Percentiles rank a stretch among this genome's conserved stretches.
These are phyloP conservation scores for Galerucella pusilla DNA, from an alignment of 2,888 invertebrate species.

Conservation along the genomic window DNA sequence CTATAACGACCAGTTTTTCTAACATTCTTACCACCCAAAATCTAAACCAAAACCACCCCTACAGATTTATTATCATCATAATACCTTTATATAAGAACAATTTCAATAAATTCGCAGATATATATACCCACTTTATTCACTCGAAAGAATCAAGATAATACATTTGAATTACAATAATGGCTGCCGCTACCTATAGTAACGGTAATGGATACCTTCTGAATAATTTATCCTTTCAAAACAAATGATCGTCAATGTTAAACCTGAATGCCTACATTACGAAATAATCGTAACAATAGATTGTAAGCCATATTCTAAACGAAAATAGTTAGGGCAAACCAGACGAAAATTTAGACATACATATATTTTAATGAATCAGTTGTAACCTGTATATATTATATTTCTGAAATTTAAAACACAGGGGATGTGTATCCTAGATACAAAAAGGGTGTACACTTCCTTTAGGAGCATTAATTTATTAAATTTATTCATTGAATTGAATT, in stretches of 20 bases:
- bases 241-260: constrained; percentile 32
- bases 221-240: constrained; percentile 39
- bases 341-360: neutral
- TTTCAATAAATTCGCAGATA: constrained; percentile 6
- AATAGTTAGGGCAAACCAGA: constrained; percentile 11
- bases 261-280: constrained; percentile 10
- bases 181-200: constrained; percentile 10
- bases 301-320: constrained; percentile 14
- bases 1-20: neutral
- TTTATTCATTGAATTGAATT: neutral
- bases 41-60: neutral
- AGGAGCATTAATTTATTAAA: neutral
- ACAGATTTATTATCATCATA: neutral
- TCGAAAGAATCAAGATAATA: constrained; percentile 26
- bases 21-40: neutral
- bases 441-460: neutral
- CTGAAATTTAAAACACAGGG: constrained; percentile 1
- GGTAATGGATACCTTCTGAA: constrained; percentile 35
- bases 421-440: constrained; percentile 1
- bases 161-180: constrained; percentile 19
- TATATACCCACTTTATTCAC: constrained; percentile 2
- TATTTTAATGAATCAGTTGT: neutral
- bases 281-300: constrained; percentile 29
- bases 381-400: neutral
- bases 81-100: neutral